Conservation (phyloP, 2,113 vertebrate species). For the Brevimyrus niger region DNA sequence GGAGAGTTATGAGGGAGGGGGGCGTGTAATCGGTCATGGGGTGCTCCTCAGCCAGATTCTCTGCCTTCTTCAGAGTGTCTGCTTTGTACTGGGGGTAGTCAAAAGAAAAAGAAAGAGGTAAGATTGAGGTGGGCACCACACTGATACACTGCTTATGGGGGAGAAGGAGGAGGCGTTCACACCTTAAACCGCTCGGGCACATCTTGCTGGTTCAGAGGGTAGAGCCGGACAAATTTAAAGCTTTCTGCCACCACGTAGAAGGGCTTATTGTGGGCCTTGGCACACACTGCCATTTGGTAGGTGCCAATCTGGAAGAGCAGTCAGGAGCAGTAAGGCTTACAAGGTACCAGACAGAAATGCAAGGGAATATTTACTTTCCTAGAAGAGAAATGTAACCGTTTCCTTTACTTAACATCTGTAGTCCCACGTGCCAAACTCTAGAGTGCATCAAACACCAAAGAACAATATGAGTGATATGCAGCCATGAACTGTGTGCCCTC, state of each 20-base stretch:
- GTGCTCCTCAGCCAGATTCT: constrained; percentile 78
- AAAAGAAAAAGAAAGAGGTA: background rate
- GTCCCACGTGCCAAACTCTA: background rate
- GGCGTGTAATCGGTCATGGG: constrained; percentile 91
- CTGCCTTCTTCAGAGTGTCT: constrained; percentile 67
- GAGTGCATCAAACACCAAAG: background rate
- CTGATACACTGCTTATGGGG: background rate
- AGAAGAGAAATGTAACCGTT: background rate
- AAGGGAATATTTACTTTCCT: background rate
- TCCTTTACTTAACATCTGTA: background rate
- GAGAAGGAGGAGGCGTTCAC: constrained; percentile 19
- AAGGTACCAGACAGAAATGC: background rate
- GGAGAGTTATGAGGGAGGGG: constrained; percentile 85
- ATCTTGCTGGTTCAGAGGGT: constrained; percentile 91
- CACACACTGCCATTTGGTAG: constrained; percentile 90
- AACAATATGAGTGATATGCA: background rate
- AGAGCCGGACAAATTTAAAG: constrained; percentile 94
- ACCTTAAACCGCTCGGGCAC: constrained; percentile 95
- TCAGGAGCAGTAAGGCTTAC: background rate
- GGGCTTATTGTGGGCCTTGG: constrained; percentile 94
- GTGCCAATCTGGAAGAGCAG: constrained; percentile 79
- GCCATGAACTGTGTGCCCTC: background rate
- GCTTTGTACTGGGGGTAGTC: constrained; percentile 78
- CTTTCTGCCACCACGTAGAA: constrained; percentile 98
- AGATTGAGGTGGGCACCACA: background rate